These are phyloP conservation scores for Pterois miles DNA, from an alignment of 2,797 vertebrate species.

Conservation along the genomic window DNA sequence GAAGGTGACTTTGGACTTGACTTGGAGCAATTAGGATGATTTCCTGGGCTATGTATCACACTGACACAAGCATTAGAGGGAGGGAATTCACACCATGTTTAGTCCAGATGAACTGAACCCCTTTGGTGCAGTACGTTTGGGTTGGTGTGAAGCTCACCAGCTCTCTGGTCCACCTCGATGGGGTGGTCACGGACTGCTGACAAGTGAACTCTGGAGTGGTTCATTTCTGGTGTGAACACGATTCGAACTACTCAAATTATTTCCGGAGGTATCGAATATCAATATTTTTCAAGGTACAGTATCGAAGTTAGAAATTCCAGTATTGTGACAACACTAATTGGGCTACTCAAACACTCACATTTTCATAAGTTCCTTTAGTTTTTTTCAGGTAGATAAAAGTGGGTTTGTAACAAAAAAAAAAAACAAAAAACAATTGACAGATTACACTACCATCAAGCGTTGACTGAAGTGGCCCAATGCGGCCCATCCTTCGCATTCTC, in stretches of 20 bases:
- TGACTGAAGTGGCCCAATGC: constrained; percentile 96
- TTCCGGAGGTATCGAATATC: no score
- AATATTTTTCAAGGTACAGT: no score
- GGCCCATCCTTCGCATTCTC: constrained; percentile 95
- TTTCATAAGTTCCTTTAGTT: not conserved
- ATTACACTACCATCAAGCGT: constrained; percentile 90
- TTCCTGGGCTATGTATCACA: constrained; percentile 54
- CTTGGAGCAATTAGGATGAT: constrained; percentile 57
- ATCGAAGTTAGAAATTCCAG: no score
- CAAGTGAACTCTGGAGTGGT: no score
- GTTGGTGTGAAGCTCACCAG: no score
- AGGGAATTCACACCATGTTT: not conserved
- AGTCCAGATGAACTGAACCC: not conserved
- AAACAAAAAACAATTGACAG: not conserved
- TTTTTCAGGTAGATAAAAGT: not conserved
- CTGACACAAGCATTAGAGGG: constrained; percentile 49
- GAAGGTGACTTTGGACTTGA: constrained; percentile 65
- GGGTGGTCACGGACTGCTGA: no score
- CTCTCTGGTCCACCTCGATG: no score
- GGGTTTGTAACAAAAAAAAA: not conserved
- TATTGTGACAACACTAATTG: no score
- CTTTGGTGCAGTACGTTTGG: rapidly evolving
- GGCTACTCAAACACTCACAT: not conserved
- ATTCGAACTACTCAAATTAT: no score
- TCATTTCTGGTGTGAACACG: no score